phyloP scores from a whole-genome alignment of 2,113 vertebrate species.

The Rhinolophus sinicus region DNA sequence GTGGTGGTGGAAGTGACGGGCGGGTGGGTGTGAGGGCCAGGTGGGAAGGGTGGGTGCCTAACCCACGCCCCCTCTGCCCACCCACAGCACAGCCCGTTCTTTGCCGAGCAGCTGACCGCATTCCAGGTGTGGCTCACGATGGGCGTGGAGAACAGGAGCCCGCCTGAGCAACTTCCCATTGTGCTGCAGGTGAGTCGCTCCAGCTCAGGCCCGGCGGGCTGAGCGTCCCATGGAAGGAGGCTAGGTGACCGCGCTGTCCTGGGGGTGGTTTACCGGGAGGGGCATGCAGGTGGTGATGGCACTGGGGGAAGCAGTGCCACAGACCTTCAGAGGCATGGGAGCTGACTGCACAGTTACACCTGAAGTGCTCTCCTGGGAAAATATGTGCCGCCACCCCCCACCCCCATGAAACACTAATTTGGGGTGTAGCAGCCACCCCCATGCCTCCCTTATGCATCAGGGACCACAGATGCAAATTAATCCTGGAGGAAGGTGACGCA shows the following conservation, averaged over 20 bases:
- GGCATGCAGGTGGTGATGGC: background rate
- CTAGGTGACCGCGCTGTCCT: no score
- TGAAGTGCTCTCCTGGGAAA: background rate
- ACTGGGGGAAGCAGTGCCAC: fast-evolving
- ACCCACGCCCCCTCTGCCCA: background rate
- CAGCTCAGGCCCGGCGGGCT: fast-evolving
- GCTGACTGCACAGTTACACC: background rate
- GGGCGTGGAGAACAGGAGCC: conserved; percentile 98
- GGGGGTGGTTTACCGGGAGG: background rate
- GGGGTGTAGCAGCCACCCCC: background rate
- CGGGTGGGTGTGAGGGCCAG: no score
- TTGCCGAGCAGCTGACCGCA: conserved; percentile 96
- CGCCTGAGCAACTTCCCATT: conserved; percentile 97
- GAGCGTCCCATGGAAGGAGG: no score
- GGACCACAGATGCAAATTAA: background rate
- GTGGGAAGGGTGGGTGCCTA: background rate
- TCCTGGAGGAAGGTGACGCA: background rate
- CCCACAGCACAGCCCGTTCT: conserved; percentile 97
- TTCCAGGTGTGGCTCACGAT: conserved; percentile 99
- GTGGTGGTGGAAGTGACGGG: background rate
- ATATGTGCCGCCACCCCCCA: fast-evolving
- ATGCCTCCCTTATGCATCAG: fast-evolving
- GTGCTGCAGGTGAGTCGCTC: conserved; percentile 92
- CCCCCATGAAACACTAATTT: background rate
- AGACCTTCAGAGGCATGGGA: background rate